Conservation (phyloP, 2,888 invertebrate species). For the Lepidocyrtoides sp. region DNA sequence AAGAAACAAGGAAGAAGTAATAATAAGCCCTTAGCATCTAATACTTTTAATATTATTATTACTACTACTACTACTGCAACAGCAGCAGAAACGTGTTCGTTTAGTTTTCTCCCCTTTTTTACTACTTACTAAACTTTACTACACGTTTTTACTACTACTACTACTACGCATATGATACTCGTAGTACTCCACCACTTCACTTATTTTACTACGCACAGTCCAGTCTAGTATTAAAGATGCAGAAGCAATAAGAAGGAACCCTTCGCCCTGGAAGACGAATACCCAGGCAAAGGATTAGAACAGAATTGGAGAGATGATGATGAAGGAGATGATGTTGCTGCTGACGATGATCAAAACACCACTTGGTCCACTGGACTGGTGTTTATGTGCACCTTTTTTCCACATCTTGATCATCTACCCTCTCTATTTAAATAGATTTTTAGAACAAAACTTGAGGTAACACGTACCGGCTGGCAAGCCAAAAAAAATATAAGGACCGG, state of each 20-base stretch:
- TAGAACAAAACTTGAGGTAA: neutral
- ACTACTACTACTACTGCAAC: conserved; percentile 20
- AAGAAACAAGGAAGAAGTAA: conserved; percentile 43
- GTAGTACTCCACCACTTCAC: neutral
- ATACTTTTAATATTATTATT: too few relatives aligned
- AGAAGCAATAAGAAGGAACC: conserved; percentile 1
- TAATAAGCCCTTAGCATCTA: conserved; percentile 50
- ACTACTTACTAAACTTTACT: conserved; percentile 75
- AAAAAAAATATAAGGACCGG: conserved; percentile 48
- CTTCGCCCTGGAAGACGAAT: neutral
- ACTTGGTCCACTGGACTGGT: conserved; percentile 60
- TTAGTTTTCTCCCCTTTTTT: conserved; percentile 54
- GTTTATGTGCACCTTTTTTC: conserved; percentile 35
- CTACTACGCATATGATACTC: conserved; percentile 34
- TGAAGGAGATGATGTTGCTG: neutral
- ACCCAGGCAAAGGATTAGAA: conserved; percentile 54
- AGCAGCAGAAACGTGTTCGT: conserved; percentile 28
- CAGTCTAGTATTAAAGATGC: neutral
- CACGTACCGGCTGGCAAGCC: conserved; percentile 64
- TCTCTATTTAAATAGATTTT: conserved; percentile 55
- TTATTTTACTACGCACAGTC: conserved; percentile 44
- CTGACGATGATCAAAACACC: conserved; percentile 26
- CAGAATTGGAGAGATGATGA: conserved; percentile 50
- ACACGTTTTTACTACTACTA: conserved; percentile 59
- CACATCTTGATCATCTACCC: neutral